A percentile compares a stretch with the other conserved stretches of the same genome.
Conservation (phyloP, 2,113 vertebrate species). For the Crotalus tigris region DNA sequence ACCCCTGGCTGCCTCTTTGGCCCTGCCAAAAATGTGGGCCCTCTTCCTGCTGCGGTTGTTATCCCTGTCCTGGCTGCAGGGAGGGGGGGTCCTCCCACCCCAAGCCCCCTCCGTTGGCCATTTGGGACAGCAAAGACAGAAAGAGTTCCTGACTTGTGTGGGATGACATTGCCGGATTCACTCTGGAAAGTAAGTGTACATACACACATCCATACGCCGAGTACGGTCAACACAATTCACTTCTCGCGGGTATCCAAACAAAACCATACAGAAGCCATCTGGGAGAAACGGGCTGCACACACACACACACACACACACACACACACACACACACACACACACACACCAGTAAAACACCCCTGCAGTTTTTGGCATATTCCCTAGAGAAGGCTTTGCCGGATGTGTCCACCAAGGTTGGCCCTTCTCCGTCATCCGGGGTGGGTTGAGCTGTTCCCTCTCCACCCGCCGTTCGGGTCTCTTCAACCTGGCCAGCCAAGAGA, state of each 20-base stretch:
- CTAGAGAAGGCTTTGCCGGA: constrained; percentile 17
- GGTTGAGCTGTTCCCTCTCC: constrained; percentile 33
- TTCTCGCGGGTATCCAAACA: not conserved
- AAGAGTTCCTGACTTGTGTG: not conserved
- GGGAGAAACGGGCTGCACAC: fast-evolving
- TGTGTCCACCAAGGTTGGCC: not conserved
- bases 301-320: too few relatives aligned
- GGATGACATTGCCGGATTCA: not conserved
- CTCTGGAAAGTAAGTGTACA: not conserved
- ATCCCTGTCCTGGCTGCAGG: not conserved
- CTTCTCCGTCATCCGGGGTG: not conserved
- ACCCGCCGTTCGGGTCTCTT: not conserved
- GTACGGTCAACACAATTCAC: constrained; percentile 45
- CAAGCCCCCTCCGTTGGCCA: not conserved
- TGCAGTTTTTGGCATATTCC: constrained; percentile 20
- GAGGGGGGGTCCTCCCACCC: not conserved
- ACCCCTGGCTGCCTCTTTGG: not conserved
- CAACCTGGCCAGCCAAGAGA: constrained; percentile 14
- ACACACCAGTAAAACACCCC: constrained; percentile 12
- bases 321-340: too few relatives aligned
- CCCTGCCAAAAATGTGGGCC: too few relatives aligned
- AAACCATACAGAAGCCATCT: not conserved
- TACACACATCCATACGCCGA: constrained; percentile 56
- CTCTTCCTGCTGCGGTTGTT: too few relatives aligned
- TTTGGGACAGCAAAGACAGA: not conserved